A percentile compares a stretch with the other conserved stretches of the same genome.
Conservation (phyloP, 1,140 invertebrate genomes). For the Chionoecetes opilio region DNA sequence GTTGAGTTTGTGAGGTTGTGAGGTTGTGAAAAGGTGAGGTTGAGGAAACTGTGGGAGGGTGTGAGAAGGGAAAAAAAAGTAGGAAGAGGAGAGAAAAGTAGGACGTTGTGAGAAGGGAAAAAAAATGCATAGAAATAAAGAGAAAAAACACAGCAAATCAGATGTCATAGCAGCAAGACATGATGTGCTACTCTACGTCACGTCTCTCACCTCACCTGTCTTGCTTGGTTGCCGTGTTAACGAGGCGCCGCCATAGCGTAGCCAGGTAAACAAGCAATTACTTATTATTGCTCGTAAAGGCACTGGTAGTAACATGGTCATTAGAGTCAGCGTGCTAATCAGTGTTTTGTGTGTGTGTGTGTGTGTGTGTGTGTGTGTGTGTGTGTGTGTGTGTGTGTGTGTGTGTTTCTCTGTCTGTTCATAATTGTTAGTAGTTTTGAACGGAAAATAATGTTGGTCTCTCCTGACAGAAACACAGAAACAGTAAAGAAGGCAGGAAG, state of each 20-base stretch:
- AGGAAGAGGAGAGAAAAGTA: neutral
- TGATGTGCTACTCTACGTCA: neutral
- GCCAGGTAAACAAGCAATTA: neutral
- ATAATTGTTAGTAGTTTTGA: too few relatives aligned
- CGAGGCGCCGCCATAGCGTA: neutral
- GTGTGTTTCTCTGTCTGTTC: too few relatives aligned
- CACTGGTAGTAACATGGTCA: neutral
- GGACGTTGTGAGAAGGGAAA: neutral
- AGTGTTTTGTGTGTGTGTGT: too few relatives aligned
- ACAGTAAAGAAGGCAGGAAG: too few relatives aligned
- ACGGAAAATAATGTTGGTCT: too few relatives aligned
- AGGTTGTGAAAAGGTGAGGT: too few relatives aligned
- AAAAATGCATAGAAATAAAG: neutral
- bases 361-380: too few relatives aligned
- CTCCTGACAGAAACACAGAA: too few relatives aligned
- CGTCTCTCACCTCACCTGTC: neutral
- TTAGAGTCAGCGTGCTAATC: neutral
- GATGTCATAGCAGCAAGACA: neutral
- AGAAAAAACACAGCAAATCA: neutral
- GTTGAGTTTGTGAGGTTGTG: too few relatives aligned
- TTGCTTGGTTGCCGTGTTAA: neutral
- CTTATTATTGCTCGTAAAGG: conserved; percentile 21
- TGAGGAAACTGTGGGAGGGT: too few relatives aligned
- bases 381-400: too few relatives aligned
- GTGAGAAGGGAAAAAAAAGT: neutral